A percentile compares a stretch with the other conserved stretches of the same genome.
Evolutionary conservation across 2,113 vertebrate species (phyloP).

Genomic region (Myotis davidii): DNA sequence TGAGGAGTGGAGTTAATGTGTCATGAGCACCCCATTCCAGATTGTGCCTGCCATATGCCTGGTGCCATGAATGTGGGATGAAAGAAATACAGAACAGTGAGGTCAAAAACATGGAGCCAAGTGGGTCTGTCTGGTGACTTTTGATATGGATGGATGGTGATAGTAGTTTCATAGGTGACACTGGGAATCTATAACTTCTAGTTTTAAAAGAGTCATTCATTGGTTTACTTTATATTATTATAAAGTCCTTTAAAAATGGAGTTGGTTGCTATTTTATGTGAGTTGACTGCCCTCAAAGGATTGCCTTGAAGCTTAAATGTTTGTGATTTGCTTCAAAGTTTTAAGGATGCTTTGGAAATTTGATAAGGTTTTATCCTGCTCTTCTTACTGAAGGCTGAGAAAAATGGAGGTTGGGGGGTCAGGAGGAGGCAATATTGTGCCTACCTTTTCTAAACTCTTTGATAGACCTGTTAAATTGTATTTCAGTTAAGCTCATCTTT

Average conservation of each 20-base stretch:
- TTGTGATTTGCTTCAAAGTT: constrained; percentile 54
- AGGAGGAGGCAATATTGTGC: background rate
- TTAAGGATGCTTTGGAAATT: constrained; percentile 46
- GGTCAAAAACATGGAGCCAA: background rate
- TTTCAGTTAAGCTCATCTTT: constrained; percentile 46
- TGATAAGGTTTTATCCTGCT: constrained; percentile 42
- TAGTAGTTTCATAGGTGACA: constrained; percentile 9
- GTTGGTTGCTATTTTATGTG: background rate
- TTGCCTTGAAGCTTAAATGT: constrained; percentile 37
- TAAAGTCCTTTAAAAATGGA: constrained; percentile 29
- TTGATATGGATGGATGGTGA: background rate
- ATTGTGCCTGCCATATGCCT: constrained; percentile 3
- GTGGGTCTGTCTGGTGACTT: background rate
- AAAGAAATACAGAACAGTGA: background rate
- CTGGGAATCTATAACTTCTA: background rate
- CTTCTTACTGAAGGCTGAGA: constrained; percentile 10
- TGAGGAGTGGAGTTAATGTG: background rate
- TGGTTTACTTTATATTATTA: constrained; percentile 50
- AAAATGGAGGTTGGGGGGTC: background rate
- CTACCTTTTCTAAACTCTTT: background rate
- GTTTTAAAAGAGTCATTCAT: background rate
- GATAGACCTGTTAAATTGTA: constrained; percentile 31
- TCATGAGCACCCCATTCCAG: background rate
- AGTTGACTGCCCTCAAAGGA: constrained; percentile 18
- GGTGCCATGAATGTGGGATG: background rate